Conservation (phyloP, 1,140 invertebrate species). For the Monochamus saltuarius region DNA sequence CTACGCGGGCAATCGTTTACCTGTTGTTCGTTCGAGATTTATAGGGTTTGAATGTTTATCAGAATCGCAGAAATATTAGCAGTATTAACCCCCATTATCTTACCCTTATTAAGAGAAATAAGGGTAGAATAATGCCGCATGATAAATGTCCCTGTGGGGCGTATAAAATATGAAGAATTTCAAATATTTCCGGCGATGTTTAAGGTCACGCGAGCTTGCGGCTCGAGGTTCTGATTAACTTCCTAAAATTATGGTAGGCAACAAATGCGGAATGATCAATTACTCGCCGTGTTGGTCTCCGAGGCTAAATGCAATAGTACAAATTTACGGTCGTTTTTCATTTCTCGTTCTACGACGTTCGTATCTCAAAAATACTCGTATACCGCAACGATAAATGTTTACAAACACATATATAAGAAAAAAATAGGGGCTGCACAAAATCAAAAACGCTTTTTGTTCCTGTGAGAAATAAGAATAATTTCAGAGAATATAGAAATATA, state of each 20-base stretch:
- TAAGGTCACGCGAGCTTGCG: conserved; percentile 6
- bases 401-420: too few relatives aligned
- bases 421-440: too few relatives aligned
- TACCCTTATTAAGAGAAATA: conserved; percentile 17
- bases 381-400: too few relatives aligned
- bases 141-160: conserved; percentile 4
- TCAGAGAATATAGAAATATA: too few relatives aligned
- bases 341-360: too few relatives aligned
- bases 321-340: too few relatives aligned
- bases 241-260: conserved; percentile 5
- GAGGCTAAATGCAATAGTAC: background rate
- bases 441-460: too few relatives aligned
- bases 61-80: conserved; percentile 17
- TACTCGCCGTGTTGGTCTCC: background rate
- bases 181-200: conserved; percentile 10
- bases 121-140: conserved; percentile 8
- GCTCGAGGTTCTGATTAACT: conserved; percentile 5
- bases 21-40: conserved; percentile 16
- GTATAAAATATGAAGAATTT: conserved; percentile 15
- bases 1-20: conserved; percentile 7
- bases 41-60: conserved; percentile 1
- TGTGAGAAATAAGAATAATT: too few relatives aligned
- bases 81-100: conserved; percentile 20
- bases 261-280: conserved; percentile 1
- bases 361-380: too few relatives aligned